Conservation (phyloP, 2,113 vertebrate genomes). For the Fukomys damarensis region DNA sequence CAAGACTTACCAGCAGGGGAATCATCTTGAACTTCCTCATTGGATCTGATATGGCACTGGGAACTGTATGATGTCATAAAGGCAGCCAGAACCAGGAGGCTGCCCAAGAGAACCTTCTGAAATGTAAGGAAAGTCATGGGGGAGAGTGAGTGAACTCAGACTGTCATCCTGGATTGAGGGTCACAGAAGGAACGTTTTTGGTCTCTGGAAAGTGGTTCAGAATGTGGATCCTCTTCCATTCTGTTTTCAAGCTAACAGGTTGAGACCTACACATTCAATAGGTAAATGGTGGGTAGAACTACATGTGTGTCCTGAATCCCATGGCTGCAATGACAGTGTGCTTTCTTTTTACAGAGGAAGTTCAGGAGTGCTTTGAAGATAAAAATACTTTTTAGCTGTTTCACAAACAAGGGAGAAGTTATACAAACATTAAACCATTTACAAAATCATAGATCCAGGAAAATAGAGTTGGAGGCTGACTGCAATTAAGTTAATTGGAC, state of each 20-base stretch:
- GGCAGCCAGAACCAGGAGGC: conserved; percentile 15
- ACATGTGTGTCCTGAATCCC: neutral
- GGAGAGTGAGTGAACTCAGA: neutral
- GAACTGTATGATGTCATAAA: conserved; percentile 46
- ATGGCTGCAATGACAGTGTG: neutral
- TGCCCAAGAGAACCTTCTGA: conserved; percentile 72
- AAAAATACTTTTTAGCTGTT: neutral
- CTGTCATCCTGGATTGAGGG: neutral
- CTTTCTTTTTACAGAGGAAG: neutral
- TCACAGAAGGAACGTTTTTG: neutral
- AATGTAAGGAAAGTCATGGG: neutral
- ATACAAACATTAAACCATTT: neutral
- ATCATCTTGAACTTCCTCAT: rapidly evolving
- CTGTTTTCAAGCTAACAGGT: too few relatives aligned
- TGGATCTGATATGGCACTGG: rapidly evolving
- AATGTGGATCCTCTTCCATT: neutral
- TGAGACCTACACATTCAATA: neutral
- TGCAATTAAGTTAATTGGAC: neutral
- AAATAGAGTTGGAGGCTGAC: neutral
- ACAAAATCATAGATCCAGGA: neutral
- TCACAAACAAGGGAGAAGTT: neutral
- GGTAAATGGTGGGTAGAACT: neutral
- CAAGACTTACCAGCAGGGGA: rapidly evolving
- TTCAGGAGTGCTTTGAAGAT: neutral
- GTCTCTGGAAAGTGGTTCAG: neutral